Percentiles rank a stretch among this genome's conserved stretches.
These are phyloP conservation scores for Druon quercuslanigerum DNA, from an alignment of 1,140 invertebrate genomes.

Conservation along the genomic window DNA sequence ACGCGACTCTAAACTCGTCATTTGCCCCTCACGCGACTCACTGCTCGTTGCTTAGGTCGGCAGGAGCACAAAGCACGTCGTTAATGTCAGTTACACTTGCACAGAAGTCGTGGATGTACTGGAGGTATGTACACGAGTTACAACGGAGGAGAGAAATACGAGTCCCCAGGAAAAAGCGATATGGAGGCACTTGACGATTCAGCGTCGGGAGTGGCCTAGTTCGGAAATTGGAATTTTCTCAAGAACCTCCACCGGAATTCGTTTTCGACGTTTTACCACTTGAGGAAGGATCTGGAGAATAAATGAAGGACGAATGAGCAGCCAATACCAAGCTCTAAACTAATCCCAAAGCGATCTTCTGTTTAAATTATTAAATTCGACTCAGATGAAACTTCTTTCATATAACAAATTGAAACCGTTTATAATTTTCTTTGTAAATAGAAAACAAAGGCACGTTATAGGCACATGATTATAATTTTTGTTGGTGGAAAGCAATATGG, in stretches of 20 bases:
- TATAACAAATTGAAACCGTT: no score
- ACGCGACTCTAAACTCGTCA: no score
- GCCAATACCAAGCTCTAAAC: no score
- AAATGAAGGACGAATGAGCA: slow-evolving; percentile 23
- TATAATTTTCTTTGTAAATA: no score
- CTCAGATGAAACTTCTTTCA: no score
- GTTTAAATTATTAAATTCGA: neutral
- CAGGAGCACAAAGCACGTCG: slow-evolving; percentile 16
- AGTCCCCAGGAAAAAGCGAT: slow-evolving; percentile 16
- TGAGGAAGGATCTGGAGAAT: slow-evolving; percentile 24
- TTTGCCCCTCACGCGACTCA: no score
- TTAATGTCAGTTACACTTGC: slow-evolving; percentile 21
- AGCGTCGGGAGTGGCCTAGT: slow-evolving; percentile 17
- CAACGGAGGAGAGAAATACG: neutral
- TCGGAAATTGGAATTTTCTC: slow-evolving; percentile 30
- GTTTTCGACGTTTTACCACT: slow-evolving; percentile 19
- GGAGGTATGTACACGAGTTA: neutral
- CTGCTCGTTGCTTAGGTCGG: slow-evolving; percentile 5
- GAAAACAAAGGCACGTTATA: no score
- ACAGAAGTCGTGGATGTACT: neutral
- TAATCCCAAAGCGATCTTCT: neutral
- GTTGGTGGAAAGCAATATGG: no score
- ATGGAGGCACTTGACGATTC: slow-evolving; percentile 22
- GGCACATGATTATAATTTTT: no score
- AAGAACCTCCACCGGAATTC: slow-evolving; percentile 20